Percentiles rank a stretch among this genome's conserved stretches.
These are phyloP conservation scores for Calliphora vicina DNA, from an alignment of 1,140 invertebrate species.

Conservation along the genomic window DNA sequence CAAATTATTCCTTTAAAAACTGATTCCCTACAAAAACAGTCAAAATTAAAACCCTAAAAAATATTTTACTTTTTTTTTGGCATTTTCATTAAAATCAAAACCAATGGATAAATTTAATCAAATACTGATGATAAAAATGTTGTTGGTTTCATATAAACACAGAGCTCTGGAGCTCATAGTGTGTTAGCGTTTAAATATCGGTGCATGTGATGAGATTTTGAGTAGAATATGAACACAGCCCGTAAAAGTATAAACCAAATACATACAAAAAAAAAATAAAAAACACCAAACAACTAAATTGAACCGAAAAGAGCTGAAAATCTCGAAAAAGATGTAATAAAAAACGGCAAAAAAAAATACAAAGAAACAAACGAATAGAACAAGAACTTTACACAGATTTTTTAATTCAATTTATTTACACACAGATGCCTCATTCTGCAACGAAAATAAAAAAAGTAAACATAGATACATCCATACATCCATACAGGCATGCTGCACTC, in stretches of 20 bases:
- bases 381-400: neutral
- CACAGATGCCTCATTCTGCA: neutral
- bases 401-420: slow-evolving; percentile 17
- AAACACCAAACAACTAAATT: neutral
- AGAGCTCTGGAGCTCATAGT: neutral
- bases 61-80: neutral
- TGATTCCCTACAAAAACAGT: neutral
- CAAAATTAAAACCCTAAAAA: neutral
- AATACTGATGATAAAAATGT: neutral
- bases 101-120: slow-evolving; percentile 1
- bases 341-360: neutral
- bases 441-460: neutral
- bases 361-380: neutral
- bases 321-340: neutral
- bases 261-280: no score
- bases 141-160: neutral
- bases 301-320: neutral
- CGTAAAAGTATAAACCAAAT: neutral
- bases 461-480: neutral
- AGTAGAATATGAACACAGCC: neutral
- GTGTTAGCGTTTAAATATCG: neutral
- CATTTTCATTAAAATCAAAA: slow-evolving; percentile 2
- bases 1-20: neutral
- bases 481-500: neutral
- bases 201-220: neutral